These are phyloP conservation scores for Epinephelus malabaricus DNA, from an alignment of 2,797 vertebrate genomes.

Conservation along the genomic window DNA sequence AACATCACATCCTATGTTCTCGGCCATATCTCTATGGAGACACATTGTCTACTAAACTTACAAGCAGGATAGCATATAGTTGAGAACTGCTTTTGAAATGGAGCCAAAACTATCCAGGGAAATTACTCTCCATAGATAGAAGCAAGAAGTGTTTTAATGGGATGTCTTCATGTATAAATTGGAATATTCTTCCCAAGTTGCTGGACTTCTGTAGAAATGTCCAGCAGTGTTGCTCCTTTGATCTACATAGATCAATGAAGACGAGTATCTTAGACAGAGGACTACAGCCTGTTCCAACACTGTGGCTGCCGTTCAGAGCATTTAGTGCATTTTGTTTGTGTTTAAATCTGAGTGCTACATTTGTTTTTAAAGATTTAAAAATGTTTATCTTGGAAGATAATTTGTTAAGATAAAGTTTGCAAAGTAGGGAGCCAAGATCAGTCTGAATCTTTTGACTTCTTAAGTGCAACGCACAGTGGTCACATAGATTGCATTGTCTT, in stretches of 20 bases:
- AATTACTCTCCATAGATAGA: background rate
- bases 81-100: background rate
- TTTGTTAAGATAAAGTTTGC: background rate
- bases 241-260: background rate
- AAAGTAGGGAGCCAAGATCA: background rate
- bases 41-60: constrained; percentile 1
- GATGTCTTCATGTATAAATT: background rate
- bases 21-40: background rate
- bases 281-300: background rate
- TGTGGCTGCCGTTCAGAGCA: background rate
- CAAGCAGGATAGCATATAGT: background rate
- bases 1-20: background rate
- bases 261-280: background rate
- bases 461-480: background rate
- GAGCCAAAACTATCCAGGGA: background rate
- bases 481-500: background rate
- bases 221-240: background rate
- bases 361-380: background rate
- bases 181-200: background rate
- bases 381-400: background rate
- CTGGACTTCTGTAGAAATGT: background rate
- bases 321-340: background rate
- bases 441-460: background rate
- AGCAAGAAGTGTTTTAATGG: background rate
- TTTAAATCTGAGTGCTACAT: background rate